A percentile compares a stretch with the other conserved stretches of the same genome.
Conservation (phyloP, 2,113 vertebrate genomes). For the Cygnus buccinator region DNA sequence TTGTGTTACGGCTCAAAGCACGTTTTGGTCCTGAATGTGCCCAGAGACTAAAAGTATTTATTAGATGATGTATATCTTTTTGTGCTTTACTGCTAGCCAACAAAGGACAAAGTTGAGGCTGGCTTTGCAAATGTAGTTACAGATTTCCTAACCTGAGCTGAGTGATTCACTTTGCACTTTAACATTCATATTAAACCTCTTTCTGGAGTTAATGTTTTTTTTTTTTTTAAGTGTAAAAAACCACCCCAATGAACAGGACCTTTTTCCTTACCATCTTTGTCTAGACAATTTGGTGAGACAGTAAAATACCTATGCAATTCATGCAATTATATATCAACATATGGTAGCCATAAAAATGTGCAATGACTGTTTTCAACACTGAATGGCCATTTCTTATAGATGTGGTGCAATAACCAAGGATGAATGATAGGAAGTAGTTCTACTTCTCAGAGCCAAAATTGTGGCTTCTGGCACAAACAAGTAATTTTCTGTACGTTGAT, state of each 20-base stretch:
- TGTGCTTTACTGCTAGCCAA: not conserved
- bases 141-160: not conserved
- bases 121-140: not conserved
- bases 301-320: not conserved
- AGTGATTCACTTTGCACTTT: not conserved
- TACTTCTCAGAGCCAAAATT: not conserved
- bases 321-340: not conserved
- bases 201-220: not conserved
- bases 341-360: not conserved
- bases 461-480: not conserved
- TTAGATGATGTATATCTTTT: not conserved
- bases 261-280: not conserved
- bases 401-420: not conserved
- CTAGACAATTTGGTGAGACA: not conserved
- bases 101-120: not conserved
- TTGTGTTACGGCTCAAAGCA: not conserved
- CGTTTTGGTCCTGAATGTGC: not conserved
- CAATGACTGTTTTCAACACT: not conserved
- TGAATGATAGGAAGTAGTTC: not conserved
- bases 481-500: rapidly evolving
- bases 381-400: not conserved
- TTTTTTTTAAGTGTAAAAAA: not conserved
- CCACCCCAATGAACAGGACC: not conserved
- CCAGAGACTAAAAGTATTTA: not conserved
- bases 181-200: not conserved